Evolutionary conservation across 2,113 vertebrate species (phyloP).

Genomic region (Struthidea cinerea): DNA sequence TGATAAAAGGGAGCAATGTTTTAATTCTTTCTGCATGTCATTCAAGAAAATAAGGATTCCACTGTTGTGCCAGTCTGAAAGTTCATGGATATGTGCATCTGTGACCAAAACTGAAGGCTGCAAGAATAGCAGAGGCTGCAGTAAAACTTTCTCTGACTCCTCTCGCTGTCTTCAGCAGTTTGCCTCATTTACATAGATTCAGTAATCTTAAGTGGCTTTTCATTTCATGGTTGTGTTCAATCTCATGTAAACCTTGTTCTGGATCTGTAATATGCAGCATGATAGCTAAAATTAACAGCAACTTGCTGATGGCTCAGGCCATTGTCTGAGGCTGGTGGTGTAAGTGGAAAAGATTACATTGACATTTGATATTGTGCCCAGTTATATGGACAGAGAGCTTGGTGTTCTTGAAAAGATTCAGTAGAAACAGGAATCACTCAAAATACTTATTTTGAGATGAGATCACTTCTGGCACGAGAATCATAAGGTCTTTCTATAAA

Average conservation of each 20-base stretch:
- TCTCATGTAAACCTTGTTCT: background rate
- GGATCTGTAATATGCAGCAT: background rate
- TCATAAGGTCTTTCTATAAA: background rate
- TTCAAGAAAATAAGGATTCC: background rate
- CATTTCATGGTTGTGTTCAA: background rate
- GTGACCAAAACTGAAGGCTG: background rate
- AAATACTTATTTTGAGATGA: background rate
- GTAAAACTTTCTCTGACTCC: background rate
- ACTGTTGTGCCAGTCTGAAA: background rate
- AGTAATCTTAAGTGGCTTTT: background rate
- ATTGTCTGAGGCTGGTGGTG: background rate
- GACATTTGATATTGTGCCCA: background rate
- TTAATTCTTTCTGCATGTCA: background rate
- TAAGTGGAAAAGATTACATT: background rate
- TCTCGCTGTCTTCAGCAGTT: background rate
- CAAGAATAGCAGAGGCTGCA: background rate
- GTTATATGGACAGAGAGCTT: background rate
- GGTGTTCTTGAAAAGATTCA: background rate
- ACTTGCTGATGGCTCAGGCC: background rate
- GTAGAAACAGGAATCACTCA: background rate
- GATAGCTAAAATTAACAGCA: background rate
- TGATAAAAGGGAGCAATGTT: background rate
- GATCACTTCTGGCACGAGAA: background rate
- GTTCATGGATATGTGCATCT: background rate
- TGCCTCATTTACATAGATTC: background rate